phyloP scores from a whole-genome alignment of 2,113 vertebrate species.

The Salvelinus sp. region DNA sequence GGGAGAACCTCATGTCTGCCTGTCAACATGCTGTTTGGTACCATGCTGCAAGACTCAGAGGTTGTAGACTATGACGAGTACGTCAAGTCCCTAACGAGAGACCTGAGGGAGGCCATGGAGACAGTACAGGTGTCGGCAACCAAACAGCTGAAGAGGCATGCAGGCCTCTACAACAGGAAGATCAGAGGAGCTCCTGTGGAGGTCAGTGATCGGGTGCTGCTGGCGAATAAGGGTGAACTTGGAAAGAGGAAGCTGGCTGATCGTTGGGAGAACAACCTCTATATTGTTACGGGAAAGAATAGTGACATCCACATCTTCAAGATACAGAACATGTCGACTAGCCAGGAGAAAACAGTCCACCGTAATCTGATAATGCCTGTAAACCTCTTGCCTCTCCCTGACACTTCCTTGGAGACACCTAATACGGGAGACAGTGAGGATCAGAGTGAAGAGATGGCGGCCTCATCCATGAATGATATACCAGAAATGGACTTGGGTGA shows the following conservation, averaged over 20 bases:
- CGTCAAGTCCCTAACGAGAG: conserved; percentile 8
- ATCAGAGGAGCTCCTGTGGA: no score
- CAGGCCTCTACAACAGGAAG: neutral
- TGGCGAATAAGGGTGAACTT: neutral
- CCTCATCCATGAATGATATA: no score
- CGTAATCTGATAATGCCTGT: no score
- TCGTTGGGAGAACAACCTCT: conserved; percentile 6
- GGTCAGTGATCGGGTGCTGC: no score
- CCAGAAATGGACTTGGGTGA: no score
- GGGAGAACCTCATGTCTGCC: neutral
- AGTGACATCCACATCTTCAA: neutral
- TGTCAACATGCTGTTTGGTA: conserved; percentile 5
- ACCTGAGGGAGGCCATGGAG: conserved; percentile 16
- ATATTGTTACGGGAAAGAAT: neutral
- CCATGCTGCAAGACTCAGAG: neutral
- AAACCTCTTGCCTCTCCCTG: no score
- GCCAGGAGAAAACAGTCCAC: no score
- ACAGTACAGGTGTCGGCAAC: neutral
- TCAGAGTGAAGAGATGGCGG: no score
- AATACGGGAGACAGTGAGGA: no score
- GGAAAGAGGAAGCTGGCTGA: conserved; percentile 20
- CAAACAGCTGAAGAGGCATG: conserved; percentile 3
- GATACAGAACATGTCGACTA: neutral
- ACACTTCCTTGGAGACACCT: no score
- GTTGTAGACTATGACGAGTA: conserved; percentile 14